Percentiles rank a stretch among this genome's conserved stretches.
phyloP scores from a whole-genome alignment of 2,888 invertebrate species.

The Tenthredo scrophulariae region DNA sequence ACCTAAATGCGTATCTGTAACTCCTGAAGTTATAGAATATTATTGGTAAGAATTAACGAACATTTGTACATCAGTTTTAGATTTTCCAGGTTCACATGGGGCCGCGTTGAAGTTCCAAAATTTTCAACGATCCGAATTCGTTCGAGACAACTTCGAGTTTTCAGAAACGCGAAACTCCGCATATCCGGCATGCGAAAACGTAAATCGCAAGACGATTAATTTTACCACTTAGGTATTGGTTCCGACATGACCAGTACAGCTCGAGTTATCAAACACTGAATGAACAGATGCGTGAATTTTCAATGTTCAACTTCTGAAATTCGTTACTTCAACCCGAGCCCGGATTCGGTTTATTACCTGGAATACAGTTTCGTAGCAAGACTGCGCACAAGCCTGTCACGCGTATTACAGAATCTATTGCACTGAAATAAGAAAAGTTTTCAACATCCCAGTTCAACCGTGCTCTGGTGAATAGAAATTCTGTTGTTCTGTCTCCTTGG shows the following conservation, averaged over 20 bases:
- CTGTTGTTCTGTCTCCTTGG: conserved; percentile 80
- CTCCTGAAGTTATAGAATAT: conserved; percentile 55
- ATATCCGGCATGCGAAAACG: no score
- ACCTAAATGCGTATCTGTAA: conserved; percentile 66
- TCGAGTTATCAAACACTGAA: no score
- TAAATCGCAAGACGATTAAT: no score
- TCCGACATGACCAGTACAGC: no score
- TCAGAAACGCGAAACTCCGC: no score
- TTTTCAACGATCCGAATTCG: background rate
- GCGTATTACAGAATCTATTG: conserved; percentile 79
- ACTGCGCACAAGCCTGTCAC: conserved; percentile 83
- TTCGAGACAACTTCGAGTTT: background rate
- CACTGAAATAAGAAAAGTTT: conserved; percentile 82
- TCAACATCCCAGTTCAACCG: conserved; percentile 85
- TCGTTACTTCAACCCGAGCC: no score
- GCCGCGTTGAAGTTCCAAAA: no score
- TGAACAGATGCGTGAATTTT: no score
- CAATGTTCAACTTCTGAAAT: no score
- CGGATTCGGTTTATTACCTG: conserved; percentile 56
- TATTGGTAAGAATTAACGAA: background rate
- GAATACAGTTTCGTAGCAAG: conserved; percentile 76
- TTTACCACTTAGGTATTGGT: no score
- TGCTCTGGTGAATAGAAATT: conserved; percentile 83
- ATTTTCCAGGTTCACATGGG: no score
- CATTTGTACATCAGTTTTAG: no score